These are phyloP conservation scores for Ceratosolen solmsi DNA, from an alignment of 1,140 invertebrate species.

Conservation along the genomic window DNA sequence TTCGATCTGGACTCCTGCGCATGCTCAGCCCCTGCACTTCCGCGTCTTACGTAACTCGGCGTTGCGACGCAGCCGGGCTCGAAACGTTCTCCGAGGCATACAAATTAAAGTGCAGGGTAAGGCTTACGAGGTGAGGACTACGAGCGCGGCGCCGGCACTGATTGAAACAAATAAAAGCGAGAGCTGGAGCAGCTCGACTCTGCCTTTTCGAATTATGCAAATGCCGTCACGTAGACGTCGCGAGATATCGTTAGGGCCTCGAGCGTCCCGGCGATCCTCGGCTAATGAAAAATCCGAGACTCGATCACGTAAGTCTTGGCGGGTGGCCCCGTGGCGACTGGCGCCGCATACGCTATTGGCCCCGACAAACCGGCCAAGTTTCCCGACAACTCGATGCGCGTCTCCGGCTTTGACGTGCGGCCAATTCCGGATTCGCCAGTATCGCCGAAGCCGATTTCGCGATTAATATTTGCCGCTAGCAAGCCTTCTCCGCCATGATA, in stretches of 20 bases:
- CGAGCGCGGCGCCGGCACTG: too few relatives aligned
- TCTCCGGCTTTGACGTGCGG: too few relatives aligned
- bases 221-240: constrained; percentile 38
- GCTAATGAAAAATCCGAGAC: constrained; percentile 48
- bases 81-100: neutral
- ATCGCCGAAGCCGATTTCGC: too few relatives aligned
- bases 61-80: neutral
- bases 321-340: constrained; percentile 18
- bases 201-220: constrained; percentile 47
- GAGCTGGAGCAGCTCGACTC: neutral
- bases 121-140: neutral
- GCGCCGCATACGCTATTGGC: constrained; percentile 27
- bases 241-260: constrained; percentile 42
- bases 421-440: too few relatives aligned
- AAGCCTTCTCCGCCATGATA: too few relatives aligned
- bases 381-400: constrained; percentile 18
- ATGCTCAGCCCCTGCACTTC: neutral
- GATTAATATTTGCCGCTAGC: too few relatives aligned
- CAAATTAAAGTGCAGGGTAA: constrained; percentile 32
- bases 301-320: constrained; percentile 34
- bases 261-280: neutral
- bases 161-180: constrained; percentile 49
- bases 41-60: neutral
- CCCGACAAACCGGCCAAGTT: neutral
- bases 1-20: neutral